These are phyloP conservation scores for Pantherophis guttatus DNA, from an alignment of 2,113 vertebrate species.

Conservation along the genomic window DNA sequence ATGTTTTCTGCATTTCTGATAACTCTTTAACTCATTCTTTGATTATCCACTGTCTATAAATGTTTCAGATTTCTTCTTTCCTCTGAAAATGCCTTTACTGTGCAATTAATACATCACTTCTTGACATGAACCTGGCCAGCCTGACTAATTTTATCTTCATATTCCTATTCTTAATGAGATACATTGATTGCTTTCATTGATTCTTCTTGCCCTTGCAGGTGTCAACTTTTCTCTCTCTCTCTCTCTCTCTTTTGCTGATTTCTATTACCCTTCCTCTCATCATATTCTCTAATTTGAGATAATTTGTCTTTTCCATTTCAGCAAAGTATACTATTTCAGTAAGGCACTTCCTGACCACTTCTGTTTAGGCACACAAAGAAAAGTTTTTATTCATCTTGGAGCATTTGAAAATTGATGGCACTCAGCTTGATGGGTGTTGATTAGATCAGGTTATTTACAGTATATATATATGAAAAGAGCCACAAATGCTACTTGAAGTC, in stretches of 20 bases:
- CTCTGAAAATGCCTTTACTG: slow-evolving; percentile 9
- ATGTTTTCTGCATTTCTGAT: neutral
- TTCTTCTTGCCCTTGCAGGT: slow-evolving; percentile 26
- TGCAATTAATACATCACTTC: slow-evolving; percentile 24
- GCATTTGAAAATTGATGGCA: neutral
- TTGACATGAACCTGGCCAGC: neutral
- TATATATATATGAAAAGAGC: neutral
- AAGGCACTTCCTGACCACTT: neutral
- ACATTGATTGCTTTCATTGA: slow-evolving; percentile 29
- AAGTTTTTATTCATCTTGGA: neutral
- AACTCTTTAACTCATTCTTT: neutral
- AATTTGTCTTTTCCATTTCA: neutral
- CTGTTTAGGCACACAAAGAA: neutral
- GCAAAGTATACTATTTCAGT: neutral
- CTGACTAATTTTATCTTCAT: slow-evolving; percentile 29
- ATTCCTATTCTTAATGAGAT: slow-evolving; percentile 15
- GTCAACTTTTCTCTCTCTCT: neutral
- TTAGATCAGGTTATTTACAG: neutral
- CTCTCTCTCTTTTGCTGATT: neutral
- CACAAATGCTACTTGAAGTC: neutral
- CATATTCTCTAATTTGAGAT: neutral
- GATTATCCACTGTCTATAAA: neutral
- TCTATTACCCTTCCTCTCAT: neutral
- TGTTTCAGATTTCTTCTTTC: slow-evolving; percentile 6
- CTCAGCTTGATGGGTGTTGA: neutral